Evolutionary conservation across 2,113 vertebrate species (phyloP), one percentile per base, ranked within the genome.

Genomic region (Saimiri boliviensis): DNA sequence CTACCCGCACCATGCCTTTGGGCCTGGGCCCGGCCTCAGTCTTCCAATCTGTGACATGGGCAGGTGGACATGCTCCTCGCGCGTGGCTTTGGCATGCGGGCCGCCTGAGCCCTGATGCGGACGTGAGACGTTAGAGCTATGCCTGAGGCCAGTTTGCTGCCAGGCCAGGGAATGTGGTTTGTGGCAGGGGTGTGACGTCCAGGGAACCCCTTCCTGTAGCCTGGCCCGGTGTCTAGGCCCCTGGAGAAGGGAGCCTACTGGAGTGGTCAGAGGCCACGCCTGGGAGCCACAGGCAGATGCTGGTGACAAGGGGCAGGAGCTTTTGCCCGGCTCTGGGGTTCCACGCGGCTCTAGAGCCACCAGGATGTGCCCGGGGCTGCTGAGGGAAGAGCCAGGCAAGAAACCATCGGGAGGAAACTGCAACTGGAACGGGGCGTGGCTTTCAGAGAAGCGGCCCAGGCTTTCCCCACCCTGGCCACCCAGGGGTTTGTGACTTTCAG

Each of bases 361-460:
- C 60, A 63, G 60, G 60, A 30, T 30, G 27, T 63, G 60, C 27
- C 27, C 2, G 60, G 25, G 20, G 49, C 14, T 6, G 1, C 0
- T 3, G 25, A 52, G 66, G 11, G 27, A 49, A 49, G 5, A 40
- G 58, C 21, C 20, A 56, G 11, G 11, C 11, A 54, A 56, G 83
- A 32, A 17, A 11, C 32, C 14, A 32, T 42, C 0, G 11, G 16
- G 42, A 73, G 30, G 7, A n/a, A 20, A 5, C 42, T 17, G 83
- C 13, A 52, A 13, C 42, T 30, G 25, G 25, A 30, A 25, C 49
- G 20, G 19, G 3, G 17, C 17, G 49, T 3, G 11, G 12, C 7
- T 30, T 17, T 14, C 3, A 32, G 45, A 49, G 42, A 30, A 40
- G 1, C 0, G 2, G 3, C 32, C 8, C 14, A 66, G 40, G 21